These are phyloP conservation scores for Amazona vittata DNA, from an alignment of 2,113 vertebrate species.

Conservation along the genomic window DNA sequence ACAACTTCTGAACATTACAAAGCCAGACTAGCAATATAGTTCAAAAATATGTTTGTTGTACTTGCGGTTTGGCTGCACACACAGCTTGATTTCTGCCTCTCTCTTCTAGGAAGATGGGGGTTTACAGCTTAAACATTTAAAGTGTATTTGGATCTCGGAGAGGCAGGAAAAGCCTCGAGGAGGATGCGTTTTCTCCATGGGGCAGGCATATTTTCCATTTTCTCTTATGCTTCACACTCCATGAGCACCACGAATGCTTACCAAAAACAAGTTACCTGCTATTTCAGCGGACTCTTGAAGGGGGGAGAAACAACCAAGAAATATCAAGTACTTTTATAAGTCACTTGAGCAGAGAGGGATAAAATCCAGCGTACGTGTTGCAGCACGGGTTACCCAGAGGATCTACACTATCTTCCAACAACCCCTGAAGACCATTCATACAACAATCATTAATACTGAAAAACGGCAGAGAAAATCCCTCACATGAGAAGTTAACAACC, in stretches of 20 bases:
- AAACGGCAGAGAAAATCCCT: constrained; percentile 60
- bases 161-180: constrained; percentile 57
- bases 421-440: constrained; percentile 39
- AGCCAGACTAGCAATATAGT: constrained; percentile 55
- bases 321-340: constrained; percentile 31
- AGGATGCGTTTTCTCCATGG: constrained; percentile 58
- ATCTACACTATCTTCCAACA: constrained; percentile 28
- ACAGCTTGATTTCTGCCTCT: constrained; percentile 43
- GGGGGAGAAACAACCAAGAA: neutral
- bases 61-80: constrained; percentile 49
- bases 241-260: neutral
- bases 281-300: neutral
- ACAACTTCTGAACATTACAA: constrained; percentile 77
- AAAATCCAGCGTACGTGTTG: neutral
- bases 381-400: constrained; percentile 35
- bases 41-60: constrained; percentile 67
- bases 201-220: constrained; percentile 69
- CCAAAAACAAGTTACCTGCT: constrained; percentile 27
- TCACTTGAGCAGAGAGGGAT: neutral
- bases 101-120: constrained; percentile 50
- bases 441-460: constrained; percentile 45
- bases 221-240: constrained; percentile 45
- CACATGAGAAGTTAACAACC: constrained; percentile 72
- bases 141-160: constrained; percentile 54
- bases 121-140: constrained; percentile 53